phyloP scores from a whole-genome alignment of 92 coral and sea anemone genomes.

The Zoanthus solanderi region DNA sequence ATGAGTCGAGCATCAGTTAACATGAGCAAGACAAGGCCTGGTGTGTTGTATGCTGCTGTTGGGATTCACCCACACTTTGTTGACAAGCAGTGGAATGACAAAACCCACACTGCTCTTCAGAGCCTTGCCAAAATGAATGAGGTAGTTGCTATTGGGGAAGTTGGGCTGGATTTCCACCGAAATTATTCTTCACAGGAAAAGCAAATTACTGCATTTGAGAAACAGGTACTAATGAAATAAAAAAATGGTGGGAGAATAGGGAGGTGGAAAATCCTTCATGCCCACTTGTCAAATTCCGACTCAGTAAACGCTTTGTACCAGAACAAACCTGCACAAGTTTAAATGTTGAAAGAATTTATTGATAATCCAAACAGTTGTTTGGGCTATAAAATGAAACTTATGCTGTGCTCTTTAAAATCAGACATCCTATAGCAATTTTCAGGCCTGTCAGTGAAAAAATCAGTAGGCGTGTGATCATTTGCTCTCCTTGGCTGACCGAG shows the following conservation, averaged over 20 bases:
- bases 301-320: too few species aligned
- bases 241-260: not conserved
- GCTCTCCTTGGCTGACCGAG: too few species aligned
- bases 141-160: slow-evolving; percentile 98
- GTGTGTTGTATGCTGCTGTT: slow-evolving; percentile 86
- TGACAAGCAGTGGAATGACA: slow-evolving; percentile 91
- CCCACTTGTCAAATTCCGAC: too few species aligned
- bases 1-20: slow-evolving; percentile 89
- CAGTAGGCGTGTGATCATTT: too few species aligned
- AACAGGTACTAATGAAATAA: slow-evolving; percentile 72
- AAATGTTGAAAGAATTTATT: too few species aligned
- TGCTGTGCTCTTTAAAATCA: too few species aligned
- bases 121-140: slow-evolving; percentile 86
- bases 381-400: too few species aligned
- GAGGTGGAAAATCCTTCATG: too few species aligned
- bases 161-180: slow-evolving; percentile 95
- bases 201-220: slow-evolving; percentile 89
- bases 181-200: slow-evolving; percentile 90
- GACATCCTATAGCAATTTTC: too few species aligned
- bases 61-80: slow-evolving; percentile 99
- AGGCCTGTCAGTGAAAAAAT: too few species aligned
- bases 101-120: slow-evolving; percentile 69
- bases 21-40: slow-evolving; percentile 86
- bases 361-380: too few species aligned
- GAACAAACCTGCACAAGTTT: too few species aligned